Evolutionary conservation across 2,113 vertebrate genomes (phyloP), one percentile per base, ranked within the genome.

Genomic region (Camarhynchus parvulus): DNA sequence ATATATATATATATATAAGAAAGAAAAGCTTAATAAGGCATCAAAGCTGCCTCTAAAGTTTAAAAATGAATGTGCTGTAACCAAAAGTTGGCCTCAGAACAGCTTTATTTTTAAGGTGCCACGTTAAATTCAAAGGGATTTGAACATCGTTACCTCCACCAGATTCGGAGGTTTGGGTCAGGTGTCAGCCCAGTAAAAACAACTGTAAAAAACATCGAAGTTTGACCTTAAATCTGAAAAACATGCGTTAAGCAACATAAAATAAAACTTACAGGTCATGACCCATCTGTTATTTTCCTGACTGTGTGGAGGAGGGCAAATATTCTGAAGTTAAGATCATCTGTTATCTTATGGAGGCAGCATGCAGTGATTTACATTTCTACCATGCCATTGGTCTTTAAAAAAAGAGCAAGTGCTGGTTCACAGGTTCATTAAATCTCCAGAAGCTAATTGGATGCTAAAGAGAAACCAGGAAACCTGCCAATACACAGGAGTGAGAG

Each of bases 51-150:
- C 28, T 46, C 23, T 6, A 11, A n/a, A 73, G n/a, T 58, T 77
- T 70, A 25, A 20, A 75, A 50, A 1, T 24, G 28, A 44, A 52
- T 2, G 10, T 6, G 41, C 13, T 42, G 24, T 9, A 73, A 66
- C 31, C 42, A 69, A 73, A 1, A 4, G 41, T 7, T 1, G 0
- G 20, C 33, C 17, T 67, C 3, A 1, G 39, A 15, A 20, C 49
- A 21, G 33, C 41, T 52, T 67, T 15, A 39, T 31, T 81, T 73
- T 86, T 47, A 67, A 75, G 73, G 56, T 20, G 50, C 18, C 25
- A 7, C 0, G 0, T 14, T 64, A 77, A 87, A 68, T 55, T 73
- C 53, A 46, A 50, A 62, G 50, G 10, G 55, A 39, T 70, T 7
- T 52, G 47, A 70, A 70, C 41, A 24, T 8, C 1, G 0, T 20